Conservation (phyloP, 2,888 invertebrate species). For the Phalera bucephala region DNA sequence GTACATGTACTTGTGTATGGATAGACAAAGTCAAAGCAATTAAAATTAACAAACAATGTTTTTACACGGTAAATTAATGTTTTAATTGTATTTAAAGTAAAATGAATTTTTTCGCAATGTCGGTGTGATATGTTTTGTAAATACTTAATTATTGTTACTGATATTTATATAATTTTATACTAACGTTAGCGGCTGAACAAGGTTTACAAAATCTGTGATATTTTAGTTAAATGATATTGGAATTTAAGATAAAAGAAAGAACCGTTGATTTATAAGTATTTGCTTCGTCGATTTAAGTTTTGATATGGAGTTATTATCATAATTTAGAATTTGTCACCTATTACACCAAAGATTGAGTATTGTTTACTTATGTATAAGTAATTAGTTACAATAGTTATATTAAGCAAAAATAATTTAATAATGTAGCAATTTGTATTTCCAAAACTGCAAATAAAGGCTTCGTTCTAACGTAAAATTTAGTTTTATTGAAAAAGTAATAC, state of each 20-base stretch:
- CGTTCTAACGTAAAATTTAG: conserved; percentile 1
- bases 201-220: conserved; percentile 35
- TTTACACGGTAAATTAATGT: neutral
- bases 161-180: neutral
- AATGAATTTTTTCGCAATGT: neutral
- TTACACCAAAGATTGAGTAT: too few species aligned
- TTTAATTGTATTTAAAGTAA: neutral
- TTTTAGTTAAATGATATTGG: conserved; percentile 20
- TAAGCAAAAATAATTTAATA: neutral
- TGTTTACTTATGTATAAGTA: too few species aligned
- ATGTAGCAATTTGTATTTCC: conserved; percentile 29
- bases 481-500: too few species aligned
- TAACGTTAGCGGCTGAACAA: conserved; percentile 13
- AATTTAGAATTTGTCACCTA: too few species aligned
- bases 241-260: neutral
- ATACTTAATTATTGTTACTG: neutral
- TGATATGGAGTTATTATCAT: too few species aligned
- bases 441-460: conserved; percentile 33
- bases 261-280: neutral
- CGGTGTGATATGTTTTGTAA: conserved; percentile 1
- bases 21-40: neutral
- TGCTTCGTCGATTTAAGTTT: neutral
- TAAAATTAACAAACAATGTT: neutral
- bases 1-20: neutral
- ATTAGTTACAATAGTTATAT: too few species aligned